Conservation (phyloP, 1,140 invertebrate species). For the Pararge aegeria region DNA sequence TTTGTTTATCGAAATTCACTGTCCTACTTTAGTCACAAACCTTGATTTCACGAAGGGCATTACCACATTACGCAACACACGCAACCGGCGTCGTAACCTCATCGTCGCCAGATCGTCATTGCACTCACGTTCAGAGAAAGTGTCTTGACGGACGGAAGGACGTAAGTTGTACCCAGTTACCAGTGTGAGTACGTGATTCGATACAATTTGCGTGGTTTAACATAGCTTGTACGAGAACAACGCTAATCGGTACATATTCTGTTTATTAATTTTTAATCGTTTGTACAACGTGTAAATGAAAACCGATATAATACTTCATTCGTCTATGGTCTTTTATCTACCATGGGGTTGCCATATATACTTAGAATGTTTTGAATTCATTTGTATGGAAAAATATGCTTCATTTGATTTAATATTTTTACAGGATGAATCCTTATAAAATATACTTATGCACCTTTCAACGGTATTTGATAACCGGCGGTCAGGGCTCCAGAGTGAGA, state of each 20-base stretch:
- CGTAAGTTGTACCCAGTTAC: slow-evolving; percentile 38
- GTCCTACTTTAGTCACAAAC: slow-evolving; percentile 3
- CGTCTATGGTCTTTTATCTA: no score
- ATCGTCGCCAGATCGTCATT: slow-evolving; percentile 28
- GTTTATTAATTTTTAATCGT: no score
- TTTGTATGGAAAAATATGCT: no score
- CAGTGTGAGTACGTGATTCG: slow-evolving; percentile 50
- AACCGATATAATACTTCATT: no score
- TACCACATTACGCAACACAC: slow-evolving; percentile 17
- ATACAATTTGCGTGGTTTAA: slow-evolving; percentile 38
- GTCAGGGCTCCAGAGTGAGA: no score
- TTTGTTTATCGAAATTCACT: slow-evolving; percentile 3
- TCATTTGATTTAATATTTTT: no score
- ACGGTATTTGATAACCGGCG: no score
- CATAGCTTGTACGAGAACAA: slow-evolving; percentile 2
- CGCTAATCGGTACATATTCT: background rate
- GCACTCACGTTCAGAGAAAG: slow-evolving; percentile 61
- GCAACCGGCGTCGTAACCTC: background rate
- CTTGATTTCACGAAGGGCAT: slow-evolving; percentile 20
- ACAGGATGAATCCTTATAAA: no score
- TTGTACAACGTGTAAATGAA: no score
- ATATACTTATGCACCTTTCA: no score
- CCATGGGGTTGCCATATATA: no score
- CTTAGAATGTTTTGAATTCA: no score
- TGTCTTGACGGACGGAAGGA: slow-evolving; percentile 44